Evolutionary conservation across 2,888 invertebrate species (phyloP), one percentile per base, ranked within the genome.

Genomic region (Chloromyia formosa): DNA sequence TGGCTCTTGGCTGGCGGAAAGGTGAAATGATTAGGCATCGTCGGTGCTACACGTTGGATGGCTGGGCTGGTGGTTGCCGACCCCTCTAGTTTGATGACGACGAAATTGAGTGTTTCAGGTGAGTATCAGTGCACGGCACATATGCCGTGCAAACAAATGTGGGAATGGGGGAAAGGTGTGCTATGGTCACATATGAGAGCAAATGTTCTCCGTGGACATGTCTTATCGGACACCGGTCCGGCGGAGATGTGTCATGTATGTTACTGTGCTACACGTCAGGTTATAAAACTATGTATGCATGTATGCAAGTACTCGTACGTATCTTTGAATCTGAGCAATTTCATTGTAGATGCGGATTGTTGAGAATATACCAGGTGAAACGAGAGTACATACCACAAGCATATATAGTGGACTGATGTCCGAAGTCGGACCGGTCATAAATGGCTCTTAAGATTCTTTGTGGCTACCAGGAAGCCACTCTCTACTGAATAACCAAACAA

Each of bases 191-290:
- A 35, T 35, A 35, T 35, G 3, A 35, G 27, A 2, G 27, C 27
- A 35, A 35, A 35, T 35, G 27, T 35, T 35, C 27, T 35, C 27
- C 27, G 27, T 35, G 27, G 27, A 35, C 7, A 35, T 35, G 23
- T 66, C 66, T 66, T 66, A 66, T 66, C 66, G 66, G 5, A 14
- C 49, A n/a, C 49, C 66, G 66, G 62, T 62, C 62, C 4, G 10
- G 10, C 16, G 1, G 40, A 62, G 62, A 62, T 40, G 62, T 62
- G 62, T 62, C 62, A 62, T 35, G 7, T 62, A 62, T 62, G 62
- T 62, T 35, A 18, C 62, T 35, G n/a, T 40, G 18, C 62, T 40
- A 62, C 62, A 62, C 62, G 16, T 23, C 12, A 5, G 1, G 49
- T 4, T 35, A 35, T 35, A 35, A 35, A 35, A 35, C 27, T 7